A percentile compares a stretch with the other conserved stretches of the same genome.
Evolutionary conservation across 2,888 invertebrate genomes (phyloP).

Genomic region (Nysson spinosus): DNA sequence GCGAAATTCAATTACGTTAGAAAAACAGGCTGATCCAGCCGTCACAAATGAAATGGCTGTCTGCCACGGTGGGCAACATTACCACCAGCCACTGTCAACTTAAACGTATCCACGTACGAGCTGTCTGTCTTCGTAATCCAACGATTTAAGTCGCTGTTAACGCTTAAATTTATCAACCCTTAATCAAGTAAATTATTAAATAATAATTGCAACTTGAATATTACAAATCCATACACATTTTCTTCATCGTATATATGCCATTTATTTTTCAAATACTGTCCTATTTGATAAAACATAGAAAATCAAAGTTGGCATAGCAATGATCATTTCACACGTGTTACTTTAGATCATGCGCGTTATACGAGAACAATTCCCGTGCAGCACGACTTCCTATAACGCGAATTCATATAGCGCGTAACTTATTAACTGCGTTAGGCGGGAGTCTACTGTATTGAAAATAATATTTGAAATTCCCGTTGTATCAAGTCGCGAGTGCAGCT

Average conservation of each 20-base stretch:
- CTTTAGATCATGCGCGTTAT: too few species aligned
- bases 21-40: conserved; percentile 66
- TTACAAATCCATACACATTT: too few species aligned
- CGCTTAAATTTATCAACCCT: too few species aligned
- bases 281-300: too few species aligned
- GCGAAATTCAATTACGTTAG: conserved; percentile 68
- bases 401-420: neutral
- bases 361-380: neutral
- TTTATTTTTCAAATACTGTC: too few species aligned
- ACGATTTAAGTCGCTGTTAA: conserved; percentile 32
- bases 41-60: conserved; percentile 63
- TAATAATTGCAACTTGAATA: too few species aligned
- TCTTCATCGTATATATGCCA: too few species aligned
- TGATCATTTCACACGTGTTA: too few species aligned
- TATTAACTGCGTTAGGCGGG: too few species aligned
- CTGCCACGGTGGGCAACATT: conserved; percentile 32
- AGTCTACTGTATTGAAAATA: conserved; percentile 16
- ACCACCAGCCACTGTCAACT: conserved; percentile 27
- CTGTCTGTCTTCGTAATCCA: conserved; percentile 15
- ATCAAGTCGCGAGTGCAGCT: conserved; percentile 32
- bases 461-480: too few species aligned
- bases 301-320: too few species aligned
- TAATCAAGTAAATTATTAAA: too few species aligned
- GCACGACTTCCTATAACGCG: neutral
- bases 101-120: conserved; percentile 15